Evolutionary conservation across 2,888 invertebrate genomes (phyloP), one percentile per base, ranked within the genome.

Genomic region (Dicyrtoma fusca): DNA sequence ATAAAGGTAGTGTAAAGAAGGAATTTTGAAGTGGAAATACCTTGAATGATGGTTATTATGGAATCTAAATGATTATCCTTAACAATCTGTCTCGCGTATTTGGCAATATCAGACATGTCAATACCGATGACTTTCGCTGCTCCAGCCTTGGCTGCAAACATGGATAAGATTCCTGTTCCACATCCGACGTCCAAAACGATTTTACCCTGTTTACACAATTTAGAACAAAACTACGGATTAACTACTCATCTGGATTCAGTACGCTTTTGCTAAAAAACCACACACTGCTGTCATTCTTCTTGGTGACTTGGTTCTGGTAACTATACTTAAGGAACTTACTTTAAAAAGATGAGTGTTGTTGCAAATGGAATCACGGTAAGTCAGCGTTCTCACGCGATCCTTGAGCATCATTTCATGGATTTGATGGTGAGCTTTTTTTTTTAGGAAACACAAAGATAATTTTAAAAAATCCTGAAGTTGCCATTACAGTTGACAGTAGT

Each of bases 381-480:
- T 97, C 75, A 96, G 87, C 17, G 99, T 99, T 70, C 99, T 89
- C 34, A 99, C 97, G 88, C 99, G 98, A 84, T 99, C 99, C 85
- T 99, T 99, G 76, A 99, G 86, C 99, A 99, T 99, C 86, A 99
- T 99, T 87, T 99, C 99, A 83, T 99, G 99, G 81, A 99, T 99
- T 62, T 98, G 99, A 85, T 99, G 99, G 86, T 99, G 99, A 63
- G 98, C 98, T n/a, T n/a, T n/a, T n/a, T n/a, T n/a, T n/a, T n/a
- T n/a, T n/a, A n/a, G n/a, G n/a, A n/a, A n/a, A n/a, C n/a, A n/a
- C n/a, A n/a, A n/a, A n/a, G n/a, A n/a, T n/a, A n/a, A n/a, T n/a
- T n/a, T n/a, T n/a, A n/a, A n/a, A n/a, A n/a, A n/a, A n/a, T n/a
- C n/a, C n/a, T n/a, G n/a, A n/a, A n/a, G n/a, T n/a, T n/a, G n/a